These are phyloP conservation scores for Stegophylla sp. DNA, from an alignment of 2,888 invertebrate species.

Conservation along the genomic window DNA sequence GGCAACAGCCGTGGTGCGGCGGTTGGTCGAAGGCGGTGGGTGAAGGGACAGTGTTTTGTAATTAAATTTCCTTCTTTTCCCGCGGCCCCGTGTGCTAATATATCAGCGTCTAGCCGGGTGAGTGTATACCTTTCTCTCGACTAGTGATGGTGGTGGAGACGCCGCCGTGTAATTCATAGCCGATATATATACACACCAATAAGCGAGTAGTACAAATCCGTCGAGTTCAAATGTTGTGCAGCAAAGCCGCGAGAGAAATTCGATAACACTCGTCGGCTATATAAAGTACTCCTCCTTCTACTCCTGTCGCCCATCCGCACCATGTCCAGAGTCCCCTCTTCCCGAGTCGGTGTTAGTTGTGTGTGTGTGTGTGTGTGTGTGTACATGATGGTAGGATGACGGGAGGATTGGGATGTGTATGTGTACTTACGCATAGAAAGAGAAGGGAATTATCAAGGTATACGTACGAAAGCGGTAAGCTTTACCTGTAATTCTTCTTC, in stretches of 20 bases:
- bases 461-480: too few relatives aligned
- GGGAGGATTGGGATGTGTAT: too few relatives aligned
- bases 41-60: constrained; percentile 34
- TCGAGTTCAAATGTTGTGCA: not conserved
- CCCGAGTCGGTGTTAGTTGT: too few relatives aligned
- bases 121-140: not conserved
- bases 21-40: not conserved
- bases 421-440: too few relatives aligned
- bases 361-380: too few relatives aligned
- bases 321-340: too few relatives aligned
- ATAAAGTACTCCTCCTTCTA: not conserved
- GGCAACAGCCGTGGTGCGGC: not conserved
- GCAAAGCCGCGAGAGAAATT: constrained; percentile 47
- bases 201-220: too few relatives aligned
- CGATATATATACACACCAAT: too few relatives aligned
- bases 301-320: too few relatives aligned
- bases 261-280: constrained; percentile 28
- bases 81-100: constrained; percentile 44
- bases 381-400: too few relatives aligned
- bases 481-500: too few relatives aligned
- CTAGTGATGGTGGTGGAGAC: not conserved
- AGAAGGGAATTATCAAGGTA: too few relatives aligned
- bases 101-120: constrained; percentile 36
- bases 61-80: constrained; percentile 53
- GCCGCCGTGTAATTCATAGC: constrained; percentile 33